These are phyloP conservation scores for Ceyx cyanopectus DNA, from an alignment of 2,113 vertebrate genomes.

Conservation along the genomic window DNA sequence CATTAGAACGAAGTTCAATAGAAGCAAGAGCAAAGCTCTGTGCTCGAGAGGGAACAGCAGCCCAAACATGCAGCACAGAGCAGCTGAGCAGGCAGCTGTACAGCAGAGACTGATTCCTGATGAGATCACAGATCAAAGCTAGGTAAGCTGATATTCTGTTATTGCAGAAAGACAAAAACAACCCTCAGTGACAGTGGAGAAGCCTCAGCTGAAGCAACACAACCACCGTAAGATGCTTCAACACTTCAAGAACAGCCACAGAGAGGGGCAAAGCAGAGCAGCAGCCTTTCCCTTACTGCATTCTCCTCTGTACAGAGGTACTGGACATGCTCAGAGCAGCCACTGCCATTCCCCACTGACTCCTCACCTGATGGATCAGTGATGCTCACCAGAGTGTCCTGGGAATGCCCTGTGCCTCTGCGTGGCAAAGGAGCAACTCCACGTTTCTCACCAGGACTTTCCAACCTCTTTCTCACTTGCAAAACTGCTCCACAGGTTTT, in stretches of 20 bases:
- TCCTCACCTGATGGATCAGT: not conserved
- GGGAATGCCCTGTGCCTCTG: not conserved
- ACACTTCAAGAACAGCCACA: not conserved
- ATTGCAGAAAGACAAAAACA: not conserved
- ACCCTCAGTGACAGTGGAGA: not conserved
- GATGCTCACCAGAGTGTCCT: not conserved
- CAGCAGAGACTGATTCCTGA: not conserved
- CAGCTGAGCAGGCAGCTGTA: conserved; percentile 57
- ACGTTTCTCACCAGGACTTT: not conserved
- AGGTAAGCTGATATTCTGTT: not conserved
- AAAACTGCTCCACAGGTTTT: not conserved
- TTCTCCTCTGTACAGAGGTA: fast-evolving
- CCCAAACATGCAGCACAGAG: not conserved
- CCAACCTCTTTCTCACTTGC: not conserved
- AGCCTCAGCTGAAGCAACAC: not conserved
- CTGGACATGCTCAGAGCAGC: not conserved
- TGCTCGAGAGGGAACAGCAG: conserved; percentile 14
- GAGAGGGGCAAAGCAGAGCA: not conserved
- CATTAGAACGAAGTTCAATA: conserved; percentile 59
- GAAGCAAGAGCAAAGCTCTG: conserved; percentile 39
- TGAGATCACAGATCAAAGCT: conserved; percentile 21
- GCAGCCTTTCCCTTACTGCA: not conserved
- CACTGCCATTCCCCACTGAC: not conserved
- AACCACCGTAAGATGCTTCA: not conserved
- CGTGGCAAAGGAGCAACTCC: not conserved